A percentile compares a stretch with the other conserved stretches of the same genome.
Evolutionary conservation across 2,797 vertebrate genomes (phyloP).

Genomic region (Gila robusta): DNA sequence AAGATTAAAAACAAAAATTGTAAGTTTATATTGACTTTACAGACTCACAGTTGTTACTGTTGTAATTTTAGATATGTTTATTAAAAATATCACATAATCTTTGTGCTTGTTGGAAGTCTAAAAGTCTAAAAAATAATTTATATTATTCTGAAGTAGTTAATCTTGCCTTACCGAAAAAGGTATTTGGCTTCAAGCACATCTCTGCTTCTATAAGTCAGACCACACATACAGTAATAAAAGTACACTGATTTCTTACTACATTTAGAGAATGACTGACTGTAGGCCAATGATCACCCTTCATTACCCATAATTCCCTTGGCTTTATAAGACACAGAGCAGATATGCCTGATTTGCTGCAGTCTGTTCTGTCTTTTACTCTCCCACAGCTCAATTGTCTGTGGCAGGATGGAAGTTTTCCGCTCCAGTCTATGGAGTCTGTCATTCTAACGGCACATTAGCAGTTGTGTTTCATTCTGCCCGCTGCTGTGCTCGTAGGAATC

Average conservation of each 20-base stretch:
- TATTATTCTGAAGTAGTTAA: not conserved
- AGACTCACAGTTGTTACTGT: not conserved
- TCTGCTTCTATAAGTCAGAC: not conserved
- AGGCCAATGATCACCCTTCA: constrained; percentile 41
- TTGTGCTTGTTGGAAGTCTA: not conserved
- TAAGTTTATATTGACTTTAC: not conserved
- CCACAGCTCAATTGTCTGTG: constrained; percentile 70
- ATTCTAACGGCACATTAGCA: constrained; percentile 68
- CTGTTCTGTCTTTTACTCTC: constrained; percentile 38
- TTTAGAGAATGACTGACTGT: constrained; percentile 28
- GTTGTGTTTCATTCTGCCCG: constrained; percentile 77
- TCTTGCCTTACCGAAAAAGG: not conserved
- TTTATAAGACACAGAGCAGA: constrained; percentile 51
- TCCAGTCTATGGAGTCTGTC: constrained; percentile 61
- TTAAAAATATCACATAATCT: not conserved
- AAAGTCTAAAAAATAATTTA: not conserved
- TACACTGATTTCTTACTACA: not conserved
- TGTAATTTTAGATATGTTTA: not conserved
- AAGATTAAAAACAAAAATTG: not conserved
- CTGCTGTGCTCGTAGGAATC: constrained; percentile 75
- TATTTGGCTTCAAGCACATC: not conserved
- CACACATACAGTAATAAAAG: not conserved
- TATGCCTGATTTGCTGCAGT: constrained; percentile 38
- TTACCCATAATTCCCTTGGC: constrained; percentile 39
- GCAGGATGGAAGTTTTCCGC: constrained; percentile 57